phyloP scores from a whole-genome alignment of 2,888 invertebrate genomes.

The Catocala nupta region DNA sequence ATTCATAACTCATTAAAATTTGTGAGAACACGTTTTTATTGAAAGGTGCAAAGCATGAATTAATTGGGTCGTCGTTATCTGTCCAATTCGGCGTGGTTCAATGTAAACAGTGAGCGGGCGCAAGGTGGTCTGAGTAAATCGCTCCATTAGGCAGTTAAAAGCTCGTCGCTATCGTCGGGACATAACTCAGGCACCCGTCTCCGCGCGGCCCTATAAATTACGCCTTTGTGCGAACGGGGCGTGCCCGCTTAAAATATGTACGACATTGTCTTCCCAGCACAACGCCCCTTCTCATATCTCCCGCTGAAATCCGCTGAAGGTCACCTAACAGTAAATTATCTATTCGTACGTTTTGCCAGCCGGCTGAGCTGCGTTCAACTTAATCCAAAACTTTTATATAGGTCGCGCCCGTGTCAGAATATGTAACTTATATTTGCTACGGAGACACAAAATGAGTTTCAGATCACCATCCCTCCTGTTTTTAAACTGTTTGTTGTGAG shows the following conservation, averaged over 20 bases:
- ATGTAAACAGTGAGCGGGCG: constrained; percentile 77
- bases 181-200: constrained; percentile 86
- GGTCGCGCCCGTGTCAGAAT: constrained; percentile 61
- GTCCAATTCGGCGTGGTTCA: constrained; percentile 63
- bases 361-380: constrained; percentile 57
- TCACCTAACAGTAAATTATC: constrained; percentile 78
- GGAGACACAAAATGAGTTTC: constrained; percentile 50
- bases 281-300: constrained; percentile 80
- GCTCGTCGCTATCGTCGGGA: constrained; percentile 86
- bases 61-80: constrained; percentile 61
- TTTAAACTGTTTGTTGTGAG: constrained; percentile 56
- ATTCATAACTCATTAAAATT: constrained; percentile 41
- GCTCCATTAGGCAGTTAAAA: constrained; percentile 87
- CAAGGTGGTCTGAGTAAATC: constrained; percentile 85
- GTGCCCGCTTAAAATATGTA: constrained; percentile 86
- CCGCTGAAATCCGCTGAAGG: constrained; percentile 73
- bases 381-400: constrained; percentile 69
- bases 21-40: constrained; percentile 37
- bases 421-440: constrained; percentile 46
- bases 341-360: constrained; percentile 67
- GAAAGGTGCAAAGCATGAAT: constrained; percentile 55
- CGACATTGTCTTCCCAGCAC: constrained; percentile 83
- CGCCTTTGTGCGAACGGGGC: constrained; percentile 85
- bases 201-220: constrained; percentile 86
- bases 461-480: constrained; percentile 59